Percentiles rank a stretch among this genome's conserved stretches.
phyloP scores from a whole-genome alignment of 2,888 invertebrate species.

The Eupsilia transversa region DNA sequence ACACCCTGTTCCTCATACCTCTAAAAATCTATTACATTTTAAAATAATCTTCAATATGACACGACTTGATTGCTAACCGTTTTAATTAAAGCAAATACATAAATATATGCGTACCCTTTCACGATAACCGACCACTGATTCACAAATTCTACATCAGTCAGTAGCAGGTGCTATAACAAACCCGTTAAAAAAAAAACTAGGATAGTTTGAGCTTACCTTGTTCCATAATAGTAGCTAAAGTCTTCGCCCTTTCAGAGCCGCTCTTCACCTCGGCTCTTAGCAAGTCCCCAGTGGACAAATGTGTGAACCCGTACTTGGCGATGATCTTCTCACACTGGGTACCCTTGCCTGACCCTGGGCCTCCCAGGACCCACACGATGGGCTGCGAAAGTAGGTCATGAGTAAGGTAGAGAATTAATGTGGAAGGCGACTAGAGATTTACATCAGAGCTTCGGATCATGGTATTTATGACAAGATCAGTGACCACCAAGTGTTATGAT shows the following conservation, averaged over 20 bases:
- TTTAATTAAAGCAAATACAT: too few relatives aligned
- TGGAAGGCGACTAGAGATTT: background rate
- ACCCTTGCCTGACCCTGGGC: slow-evolving; percentile 98
- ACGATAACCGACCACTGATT: background rate
- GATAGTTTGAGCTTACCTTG: slow-evolving; percentile 87
- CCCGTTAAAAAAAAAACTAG: background rate
- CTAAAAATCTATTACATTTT: background rate
- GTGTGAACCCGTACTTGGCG: slow-evolving; percentile 97
- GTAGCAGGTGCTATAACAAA: too few relatives aligned
- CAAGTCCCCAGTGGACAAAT: slow-evolving; percentile 98
- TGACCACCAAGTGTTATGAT: background rate
- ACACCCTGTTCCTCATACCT: too few relatives aligned
- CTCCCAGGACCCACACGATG: slow-evolving; percentile 97
- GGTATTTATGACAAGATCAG: background rate
- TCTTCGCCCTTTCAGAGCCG: slow-evolving; percentile 96
- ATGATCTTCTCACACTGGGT: slow-evolving; percentile 98
- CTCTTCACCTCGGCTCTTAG: slow-evolving; percentile 96
- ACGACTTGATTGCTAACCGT: too few relatives aligned
- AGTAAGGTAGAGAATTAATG: background rate
- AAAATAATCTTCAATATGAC: too few relatives aligned
- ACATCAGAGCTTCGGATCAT: background rate
- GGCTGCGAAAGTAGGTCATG: slow-evolving; percentile 85
- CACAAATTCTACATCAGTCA: background rate
- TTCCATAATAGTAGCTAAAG: slow-evolving; percentile 96
- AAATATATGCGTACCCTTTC: background rate